These are phyloP conservation scores for human DNA, from an alignment of 2,113 vertebrate species.

Conservation along the genomic window DNA sequence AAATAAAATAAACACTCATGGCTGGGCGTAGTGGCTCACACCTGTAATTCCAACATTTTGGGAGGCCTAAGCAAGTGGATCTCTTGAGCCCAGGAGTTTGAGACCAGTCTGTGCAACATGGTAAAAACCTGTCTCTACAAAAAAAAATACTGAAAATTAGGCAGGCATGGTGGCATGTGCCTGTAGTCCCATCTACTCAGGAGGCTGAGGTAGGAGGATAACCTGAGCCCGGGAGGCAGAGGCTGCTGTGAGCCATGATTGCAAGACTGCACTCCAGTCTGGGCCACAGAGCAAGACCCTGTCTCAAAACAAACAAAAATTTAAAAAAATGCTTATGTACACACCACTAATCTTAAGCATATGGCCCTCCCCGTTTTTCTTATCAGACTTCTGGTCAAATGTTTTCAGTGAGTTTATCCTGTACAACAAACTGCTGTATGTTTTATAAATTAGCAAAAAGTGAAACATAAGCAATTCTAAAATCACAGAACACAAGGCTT, in stretches of 20 bases:
- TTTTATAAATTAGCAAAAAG: not conserved
- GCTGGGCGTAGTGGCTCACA: too few relatives aligned
- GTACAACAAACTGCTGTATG: not conserved
- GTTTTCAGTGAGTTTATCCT: not conserved
- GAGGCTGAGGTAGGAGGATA: too few relatives aligned
- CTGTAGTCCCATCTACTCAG: too few relatives aligned
- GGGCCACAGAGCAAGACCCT: not conserved
- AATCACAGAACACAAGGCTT: not conserved
- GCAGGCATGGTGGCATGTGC: too few relatives aligned
- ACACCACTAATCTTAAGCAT: conserved; percentile 10
- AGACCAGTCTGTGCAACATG: too few relatives aligned
- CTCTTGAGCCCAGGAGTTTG: too few relatives aligned
- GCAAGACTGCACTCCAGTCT: not conserved
- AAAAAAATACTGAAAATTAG: too few relatives aligned
- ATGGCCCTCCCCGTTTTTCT: not conserved
- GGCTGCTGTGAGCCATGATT: too few relatives aligned
- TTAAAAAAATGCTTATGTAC: not conserved
- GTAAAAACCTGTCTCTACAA: too few relatives aligned
- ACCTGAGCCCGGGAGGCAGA: too few relatives aligned
- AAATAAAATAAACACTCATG: not conserved
- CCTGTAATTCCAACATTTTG: too few relatives aligned
- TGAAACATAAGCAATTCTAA: not conserved
- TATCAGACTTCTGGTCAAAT: not conserved
- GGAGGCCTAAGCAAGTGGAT: too few relatives aligned
- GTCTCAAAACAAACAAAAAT: not conserved